Percentiles rank a stretch among this genome's conserved stretches.
These are phyloP conservation scores for Hystrix cristata DNA, from an alignment of 2,113 vertebrate genomes.

Conservation along the genomic window DNA sequence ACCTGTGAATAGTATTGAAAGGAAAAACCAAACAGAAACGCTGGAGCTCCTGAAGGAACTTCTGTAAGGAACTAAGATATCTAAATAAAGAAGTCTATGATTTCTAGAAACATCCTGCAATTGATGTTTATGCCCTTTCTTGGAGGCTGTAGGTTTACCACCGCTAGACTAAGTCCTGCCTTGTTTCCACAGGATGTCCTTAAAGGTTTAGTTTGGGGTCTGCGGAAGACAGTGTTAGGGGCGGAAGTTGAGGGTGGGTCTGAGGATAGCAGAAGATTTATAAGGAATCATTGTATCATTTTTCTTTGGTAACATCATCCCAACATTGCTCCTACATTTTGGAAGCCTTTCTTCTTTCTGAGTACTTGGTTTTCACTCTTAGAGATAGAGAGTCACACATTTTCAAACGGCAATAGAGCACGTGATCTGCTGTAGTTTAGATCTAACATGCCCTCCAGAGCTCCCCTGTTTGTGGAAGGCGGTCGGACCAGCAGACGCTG, in stretches of 20 bases:
- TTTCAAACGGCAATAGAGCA: conserved; percentile 22
- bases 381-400: not conserved
- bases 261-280: not conserved
- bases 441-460: not conserved
- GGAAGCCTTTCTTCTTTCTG: not conserved
- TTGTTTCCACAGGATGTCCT: not conserved
- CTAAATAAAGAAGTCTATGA: not conserved
- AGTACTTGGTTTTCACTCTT: conserved; percentile 40
- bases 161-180: not conserved
- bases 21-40: not conserved
- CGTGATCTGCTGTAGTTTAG: not conserved
- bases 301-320: not conserved
- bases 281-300: not conserved
- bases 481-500: not conserved
- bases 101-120: not conserved
- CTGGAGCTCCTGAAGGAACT: not conserved
- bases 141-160: not conserved
- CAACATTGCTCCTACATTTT: not conserved
- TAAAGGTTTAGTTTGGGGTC: not conserved
- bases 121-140: conserved; percentile 9
- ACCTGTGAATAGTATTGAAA: not conserved
- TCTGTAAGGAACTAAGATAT: not conserved
- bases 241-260: not conserved
- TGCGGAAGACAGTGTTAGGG: not conserved
- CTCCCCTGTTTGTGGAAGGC: not conserved